Evolutionary conservation across 2,888 invertebrate genomes (phyloP), one percentile per base, ranked within the genome.

Genomic region (Scaptomyza polygonia): DNA sequence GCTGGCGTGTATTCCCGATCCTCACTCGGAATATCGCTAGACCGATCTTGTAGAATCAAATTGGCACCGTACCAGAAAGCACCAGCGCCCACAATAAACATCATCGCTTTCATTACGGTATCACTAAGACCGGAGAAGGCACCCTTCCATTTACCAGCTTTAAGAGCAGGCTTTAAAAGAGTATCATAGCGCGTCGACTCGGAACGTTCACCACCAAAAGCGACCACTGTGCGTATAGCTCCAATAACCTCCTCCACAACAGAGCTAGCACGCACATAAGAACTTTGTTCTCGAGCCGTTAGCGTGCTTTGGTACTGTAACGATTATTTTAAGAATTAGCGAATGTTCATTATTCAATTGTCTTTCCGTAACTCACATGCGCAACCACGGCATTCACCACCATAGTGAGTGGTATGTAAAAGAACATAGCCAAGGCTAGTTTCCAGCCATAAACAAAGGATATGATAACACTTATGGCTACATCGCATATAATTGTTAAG

Each of bases 371-470:
- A 67, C 83, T 77, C 65, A 87, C 96, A 93, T 94, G 95, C 3
- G 96, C 95, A 32, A 97, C 95, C 5, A 96, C 88, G 3, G 94
- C 94, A 12, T 96, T 96, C 0, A 95, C 93, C 3, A 94, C 92
- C 6, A 95, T 95, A 40, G 97, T 93, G 34, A 97, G 89, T 0
- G 97, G 97, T 11, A 96, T 94, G 61, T 95, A 94, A 14, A 95
- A 93, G 64, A 97, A 91, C 57, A 97, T 95, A 42, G 97, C 95
- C 29, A 96, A 91, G 0, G 97, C 96, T 57, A 97, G 92, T 88
- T 96, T 94, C 97, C 97, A 97, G 51, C 97, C 97, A 86, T 95
- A 95, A 0, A 93, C 90, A 85, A 97, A 94, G 0, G 96, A 96
- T 45, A 96, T 94, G 3, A 77, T 58, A 0, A 90, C 73, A n/a